Conservation (phyloP, 1,140 invertebrate species). For the Leptopilina boulardi region DNA sequence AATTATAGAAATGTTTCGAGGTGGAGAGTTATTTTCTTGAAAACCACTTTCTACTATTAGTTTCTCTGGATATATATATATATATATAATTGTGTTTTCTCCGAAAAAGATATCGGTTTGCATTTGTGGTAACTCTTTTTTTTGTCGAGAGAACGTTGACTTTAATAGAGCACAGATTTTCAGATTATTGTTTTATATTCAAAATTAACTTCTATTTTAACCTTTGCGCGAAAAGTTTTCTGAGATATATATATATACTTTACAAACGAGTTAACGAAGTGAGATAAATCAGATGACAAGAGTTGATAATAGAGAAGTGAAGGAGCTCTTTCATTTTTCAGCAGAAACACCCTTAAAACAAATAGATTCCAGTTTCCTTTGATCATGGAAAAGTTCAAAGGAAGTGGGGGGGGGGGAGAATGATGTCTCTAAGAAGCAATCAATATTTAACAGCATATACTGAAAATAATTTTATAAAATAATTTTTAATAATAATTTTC, state of each 20-base stretch:
- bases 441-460: no score
- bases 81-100: neutral
- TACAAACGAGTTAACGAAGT: neutral
- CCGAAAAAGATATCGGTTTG: neutral
- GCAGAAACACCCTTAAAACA: neutral
- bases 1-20: slow-evolving; percentile 21
- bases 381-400: no score
- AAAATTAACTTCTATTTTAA: slow-evolving; percentile 3
- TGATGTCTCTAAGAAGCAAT: no score
- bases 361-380: no score
- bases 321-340: slow-evolving; percentile 14
- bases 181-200: neutral
- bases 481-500: no score
- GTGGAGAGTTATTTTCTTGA: neutral
- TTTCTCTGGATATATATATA: neutral
- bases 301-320: neutral
- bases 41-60: neutral
- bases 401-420: no score
- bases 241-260: no score
- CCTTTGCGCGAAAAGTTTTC: neutral
- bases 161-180: neutral
- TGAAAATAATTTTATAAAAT: no score
- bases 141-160: neutral
- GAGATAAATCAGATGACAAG: neutral
- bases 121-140: neutral